phyloP scores from a whole-genome alignment of 2,888 invertebrate species.

The Oscheius sp. region DNA sequence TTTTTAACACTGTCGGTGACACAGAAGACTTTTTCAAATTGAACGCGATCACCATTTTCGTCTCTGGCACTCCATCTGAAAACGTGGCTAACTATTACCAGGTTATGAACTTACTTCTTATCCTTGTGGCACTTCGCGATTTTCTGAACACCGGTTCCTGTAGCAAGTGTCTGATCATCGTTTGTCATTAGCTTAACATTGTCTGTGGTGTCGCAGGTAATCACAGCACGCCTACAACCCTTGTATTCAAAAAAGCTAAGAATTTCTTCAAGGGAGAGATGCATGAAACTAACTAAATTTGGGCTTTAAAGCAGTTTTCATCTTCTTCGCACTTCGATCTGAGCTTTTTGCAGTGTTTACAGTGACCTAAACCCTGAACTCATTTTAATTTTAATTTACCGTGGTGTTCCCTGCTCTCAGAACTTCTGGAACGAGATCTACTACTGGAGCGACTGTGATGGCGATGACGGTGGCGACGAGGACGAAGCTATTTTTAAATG shows the following conservation, averaged over 20 bases:
- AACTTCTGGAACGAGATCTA: not conserved
- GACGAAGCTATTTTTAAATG: not conserved
- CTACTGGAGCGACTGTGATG: not conserved
- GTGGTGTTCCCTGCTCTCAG: not conserved
- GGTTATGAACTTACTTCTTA: not conserved
- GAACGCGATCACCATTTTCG: not conserved
- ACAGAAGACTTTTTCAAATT: not conserved
- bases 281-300: not conserved
- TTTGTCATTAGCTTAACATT: not conserved
- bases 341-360: not conserved
- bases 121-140: not conserved
- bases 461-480: not conserved
- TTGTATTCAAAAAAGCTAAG: not conserved
- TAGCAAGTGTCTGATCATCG: not conserved
- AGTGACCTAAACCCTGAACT: too few species aligned
- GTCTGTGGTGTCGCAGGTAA: not conserved
- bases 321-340: not conserved
- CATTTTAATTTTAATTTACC: not conserved
- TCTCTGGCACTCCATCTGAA: too few species aligned
- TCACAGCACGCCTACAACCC: not conserved
- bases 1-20: too few species aligned
- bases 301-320: not conserved
- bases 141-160: not conserved
- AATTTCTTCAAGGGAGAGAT: not conserved
- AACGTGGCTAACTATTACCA: too few species aligned